These are phyloP conservation scores for Pteronura brasiliensis DNA, from an alignment of 2,113 vertebrate species.

Conservation along the genomic window DNA sequence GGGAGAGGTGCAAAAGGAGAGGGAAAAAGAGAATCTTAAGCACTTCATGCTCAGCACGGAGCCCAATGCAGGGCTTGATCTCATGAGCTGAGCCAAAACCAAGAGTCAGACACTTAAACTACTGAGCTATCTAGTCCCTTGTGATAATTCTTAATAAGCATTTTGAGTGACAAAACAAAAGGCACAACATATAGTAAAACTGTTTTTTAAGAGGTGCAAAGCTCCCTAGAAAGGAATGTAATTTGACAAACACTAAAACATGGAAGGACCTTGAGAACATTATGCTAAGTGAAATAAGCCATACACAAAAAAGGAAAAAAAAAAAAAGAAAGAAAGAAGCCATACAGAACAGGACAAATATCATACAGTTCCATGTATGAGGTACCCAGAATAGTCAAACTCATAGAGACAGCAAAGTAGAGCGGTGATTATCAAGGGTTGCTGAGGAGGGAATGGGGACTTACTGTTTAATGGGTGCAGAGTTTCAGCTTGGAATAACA, in stretches of 20 bases:
- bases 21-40: background rate
- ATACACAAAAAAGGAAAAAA: background rate
- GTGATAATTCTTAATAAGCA: background rate
- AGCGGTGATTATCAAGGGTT: rapidly evolving
- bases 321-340: background rate
- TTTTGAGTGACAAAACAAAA: background rate
- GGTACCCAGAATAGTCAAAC: background rate
- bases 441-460: rapidly evolving
- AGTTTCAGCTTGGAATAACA: background rate
- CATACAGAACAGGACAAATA: background rate
- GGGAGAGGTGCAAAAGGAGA: background rate
- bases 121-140: background rate
- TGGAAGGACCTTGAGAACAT: background rate
- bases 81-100: background rate
- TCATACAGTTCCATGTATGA: background rate
- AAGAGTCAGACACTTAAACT: background rate
- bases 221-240: background rate
- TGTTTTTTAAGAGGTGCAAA: background rate
- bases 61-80: background rate
- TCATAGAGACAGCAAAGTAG: background rate
- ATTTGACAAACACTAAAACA: background rate
- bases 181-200: background rate
- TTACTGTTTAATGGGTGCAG: background rate
- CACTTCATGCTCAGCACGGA: background rate
- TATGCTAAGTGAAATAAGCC: background rate